Conservation (phyloP, 2,113 vertebrate genomes). For the Psophia crepitans region DNA sequence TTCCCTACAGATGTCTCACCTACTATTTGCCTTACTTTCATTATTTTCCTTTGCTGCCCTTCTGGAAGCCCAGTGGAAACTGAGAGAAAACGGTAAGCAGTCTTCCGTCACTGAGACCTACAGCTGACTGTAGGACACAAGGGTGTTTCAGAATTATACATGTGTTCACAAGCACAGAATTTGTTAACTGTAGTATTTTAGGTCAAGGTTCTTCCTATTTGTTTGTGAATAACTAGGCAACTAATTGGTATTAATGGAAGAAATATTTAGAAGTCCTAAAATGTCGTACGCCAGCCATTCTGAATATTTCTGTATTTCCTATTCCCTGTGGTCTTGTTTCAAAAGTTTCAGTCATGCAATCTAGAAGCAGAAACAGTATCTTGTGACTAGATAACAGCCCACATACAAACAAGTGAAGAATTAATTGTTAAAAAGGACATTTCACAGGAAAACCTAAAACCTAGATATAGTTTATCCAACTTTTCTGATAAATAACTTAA, state of each 20-base stretch:
- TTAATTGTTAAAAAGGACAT: background rate
- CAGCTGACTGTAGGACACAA: background rate
- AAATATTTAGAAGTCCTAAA: background rate
- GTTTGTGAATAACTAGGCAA: background rate
- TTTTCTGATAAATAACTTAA: background rate
- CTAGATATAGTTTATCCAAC: background rate
- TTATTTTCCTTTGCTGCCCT: constrained; percentile 54
- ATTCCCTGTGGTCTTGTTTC: background rate
- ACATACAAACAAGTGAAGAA: background rate
- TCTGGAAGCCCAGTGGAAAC: constrained; percentile 68
- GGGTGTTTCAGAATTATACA: background rate
- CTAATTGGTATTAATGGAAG: background rate
- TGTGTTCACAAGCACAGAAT: background rate
- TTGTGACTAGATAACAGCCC: background rate
- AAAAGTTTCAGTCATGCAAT: background rate
- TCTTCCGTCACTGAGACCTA: background rate
- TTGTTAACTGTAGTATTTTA: background rate
- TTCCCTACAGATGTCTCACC: constrained; percentile 59
- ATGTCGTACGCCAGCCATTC: background rate
- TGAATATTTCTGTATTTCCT: background rate
- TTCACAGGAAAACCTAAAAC: background rate
- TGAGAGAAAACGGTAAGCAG: constrained; percentile 69
- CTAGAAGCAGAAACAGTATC: background rate
- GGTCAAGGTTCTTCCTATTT: background rate
- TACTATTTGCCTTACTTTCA: constrained; percentile 35